Percentiles rank a stretch among this genome's conserved stretches.
Conservation (phyloP, 2,797 vertebrate species). For the Peromyscus attwateri region DNA sequence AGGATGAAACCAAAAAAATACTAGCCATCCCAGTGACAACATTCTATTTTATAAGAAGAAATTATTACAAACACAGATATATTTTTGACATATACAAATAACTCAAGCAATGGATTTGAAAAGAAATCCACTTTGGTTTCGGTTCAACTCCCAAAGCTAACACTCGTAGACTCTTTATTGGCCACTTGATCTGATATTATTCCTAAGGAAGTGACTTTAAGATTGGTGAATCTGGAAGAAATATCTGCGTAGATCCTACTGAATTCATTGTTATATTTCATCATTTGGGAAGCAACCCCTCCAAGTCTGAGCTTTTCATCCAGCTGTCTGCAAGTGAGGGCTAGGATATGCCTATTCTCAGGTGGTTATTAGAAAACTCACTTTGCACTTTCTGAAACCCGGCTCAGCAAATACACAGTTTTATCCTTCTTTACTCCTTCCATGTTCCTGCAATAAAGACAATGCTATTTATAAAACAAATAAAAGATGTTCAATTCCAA, state of each 20-base stretch:
- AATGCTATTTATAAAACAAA: slow-evolving; percentile 30
- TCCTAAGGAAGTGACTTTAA: not conserved
- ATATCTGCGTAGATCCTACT: not conserved
- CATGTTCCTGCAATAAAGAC: not conserved
- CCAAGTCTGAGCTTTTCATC: not conserved
- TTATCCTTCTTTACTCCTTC: not conserved
- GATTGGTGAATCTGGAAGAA: slow-evolving; percentile 19
- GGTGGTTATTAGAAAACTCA: not conserved
- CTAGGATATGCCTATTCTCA: not conserved
- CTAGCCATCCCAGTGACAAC: not conserved
- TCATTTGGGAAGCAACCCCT: not conserved
- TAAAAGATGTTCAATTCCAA: not conserved
- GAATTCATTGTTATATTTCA: not conserved
- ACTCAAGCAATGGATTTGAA: not conserved
- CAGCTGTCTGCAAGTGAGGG: not conserved
- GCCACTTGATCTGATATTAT: not conserved
- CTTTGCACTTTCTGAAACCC: not conserved
- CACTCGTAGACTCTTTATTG: not conserved
- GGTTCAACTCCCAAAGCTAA: not conserved
- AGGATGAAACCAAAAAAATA: not conserved
- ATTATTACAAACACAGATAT: not conserved
- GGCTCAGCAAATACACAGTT: not conserved
- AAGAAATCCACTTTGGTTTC: not conserved
- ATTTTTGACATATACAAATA: not conserved
- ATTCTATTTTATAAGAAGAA: not conserved